Evolutionary conservation across 1,140 invertebrate genomes (phyloP), one percentile per base, ranked within the genome.

Genomic region (Forficula auricularia): DNA sequence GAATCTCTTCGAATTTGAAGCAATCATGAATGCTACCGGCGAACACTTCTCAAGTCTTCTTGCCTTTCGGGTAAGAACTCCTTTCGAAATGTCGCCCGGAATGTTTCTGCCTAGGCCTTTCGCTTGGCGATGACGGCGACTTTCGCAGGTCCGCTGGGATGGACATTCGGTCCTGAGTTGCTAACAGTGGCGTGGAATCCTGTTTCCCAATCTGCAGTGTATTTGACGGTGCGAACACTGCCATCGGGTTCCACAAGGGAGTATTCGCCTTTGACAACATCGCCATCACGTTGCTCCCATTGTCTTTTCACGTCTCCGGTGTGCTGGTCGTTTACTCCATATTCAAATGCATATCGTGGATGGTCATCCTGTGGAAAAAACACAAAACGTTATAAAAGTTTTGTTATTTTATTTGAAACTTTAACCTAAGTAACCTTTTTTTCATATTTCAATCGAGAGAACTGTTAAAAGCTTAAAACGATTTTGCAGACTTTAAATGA

Each of bases 181-280:
- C 69, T 72, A 8, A 82, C 77, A 52, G 73, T 66, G 35, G 78
- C 78, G 60, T 81, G 77, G 61, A 83, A 82, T 56, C 78, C 79
- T 43, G 73, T 79, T 52, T 80, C 73, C 62, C 75, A 78, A 52
- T 81, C 79, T n/a, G 77, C 77, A 36, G 76, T 70, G 57, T 83
- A 84, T 58, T 79, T 71, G 15, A 82, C 80, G 1, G 73, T 80
- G 44, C 79, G 68, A 38, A 78, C 71, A 41, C 78, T 77, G 42
- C 80, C 79, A 60, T 82, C 80, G 32, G 80, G 77, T 55, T 82
- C 79, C 46, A 79, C 77, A 49, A 82, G 60, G 6, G 73, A 78
- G 60, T 83, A 83, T 53, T 81, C 73, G 48, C 79, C 80, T 33
- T 69, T 67, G 2, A 76, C 70, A 47, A 63, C 65, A 47, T 61